phyloP scores from a whole-genome alignment of 2,113 vertebrate genomes.

The Meriones unguiculatus region DNA sequence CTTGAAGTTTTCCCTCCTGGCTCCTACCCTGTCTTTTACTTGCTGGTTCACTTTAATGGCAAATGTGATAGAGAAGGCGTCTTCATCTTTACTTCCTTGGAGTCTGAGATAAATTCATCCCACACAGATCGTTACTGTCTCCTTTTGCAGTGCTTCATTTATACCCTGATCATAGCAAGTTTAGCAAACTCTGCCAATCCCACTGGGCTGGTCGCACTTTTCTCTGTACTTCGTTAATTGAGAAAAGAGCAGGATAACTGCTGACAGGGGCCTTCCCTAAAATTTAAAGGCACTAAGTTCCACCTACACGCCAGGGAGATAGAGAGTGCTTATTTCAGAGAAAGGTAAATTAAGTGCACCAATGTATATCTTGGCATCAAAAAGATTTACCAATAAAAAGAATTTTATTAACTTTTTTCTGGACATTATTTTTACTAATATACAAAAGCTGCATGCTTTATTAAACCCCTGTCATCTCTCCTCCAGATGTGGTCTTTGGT shows the following conservation, averaged over 20 bases:
- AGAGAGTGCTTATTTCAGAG: conserved; percentile 1
- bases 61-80: neutral
- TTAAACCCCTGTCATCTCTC: conserved; percentile 30
- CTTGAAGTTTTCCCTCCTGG: neutral
- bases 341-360: conserved; percentile 49
- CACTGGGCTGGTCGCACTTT: neutral
- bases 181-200: neutral
- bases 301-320: neutral
- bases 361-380: conserved; percentile 50
- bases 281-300: conserved; percentile 39
- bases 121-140: neutral
- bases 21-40: neutral
- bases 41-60: neutral
- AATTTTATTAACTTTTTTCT: conserved; percentile 53
- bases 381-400: conserved; percentile 56
- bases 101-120: neutral
- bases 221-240: conserved; percentile 7
- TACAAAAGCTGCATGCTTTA: conserved; percentile 50
- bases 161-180: neutral
- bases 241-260: neutral
- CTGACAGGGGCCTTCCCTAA: neutral
- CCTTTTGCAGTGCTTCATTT: neutral
- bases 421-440: conserved; percentile 61
- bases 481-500: conserved; percentile 60
- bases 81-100: neutral